A percentile compares a stretch with the other conserved stretches of the same genome.
phyloP scores from a whole-genome alignment of 1,140 invertebrate species.

The Pseudachorutes palmiensis region DNA sequence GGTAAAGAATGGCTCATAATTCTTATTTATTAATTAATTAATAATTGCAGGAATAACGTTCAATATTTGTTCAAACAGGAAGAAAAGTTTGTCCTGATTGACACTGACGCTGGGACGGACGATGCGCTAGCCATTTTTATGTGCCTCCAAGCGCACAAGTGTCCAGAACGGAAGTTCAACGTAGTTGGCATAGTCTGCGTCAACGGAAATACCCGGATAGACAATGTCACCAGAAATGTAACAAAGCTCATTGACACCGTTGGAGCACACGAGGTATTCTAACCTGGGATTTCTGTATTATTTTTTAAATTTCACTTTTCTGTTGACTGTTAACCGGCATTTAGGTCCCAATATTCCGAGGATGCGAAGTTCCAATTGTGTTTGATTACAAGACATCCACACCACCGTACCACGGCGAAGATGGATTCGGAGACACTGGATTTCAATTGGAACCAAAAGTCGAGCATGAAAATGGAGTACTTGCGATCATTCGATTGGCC shows the following conservation, averaged over 20 bases:
- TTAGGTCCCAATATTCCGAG: constrained; percentile 58
- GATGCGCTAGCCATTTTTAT: constrained; percentile 57
- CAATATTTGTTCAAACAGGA: too few relatives aligned
- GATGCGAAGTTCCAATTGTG: constrained; percentile 49
- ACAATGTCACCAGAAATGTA: constrained; percentile 54
- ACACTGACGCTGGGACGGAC: constrained; percentile 57
- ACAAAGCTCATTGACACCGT: constrained; percentile 49
- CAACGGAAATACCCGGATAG: constrained; percentile 54
- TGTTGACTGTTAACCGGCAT: constrained; percentile 8
- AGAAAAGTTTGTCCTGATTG: constrained; percentile 49
- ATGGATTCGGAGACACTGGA: constrained; percentile 57
- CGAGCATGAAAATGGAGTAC: constrained; percentile 43
- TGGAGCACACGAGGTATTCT: constrained; percentile 46
- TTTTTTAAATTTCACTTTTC: background rate
- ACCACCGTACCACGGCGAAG: constrained; percentile 49
- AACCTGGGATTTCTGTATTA: background rate
- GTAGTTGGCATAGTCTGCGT: constrained; percentile 56
- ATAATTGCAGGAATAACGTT: too few relatives aligned
- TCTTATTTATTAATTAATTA: too few relatives aligned
- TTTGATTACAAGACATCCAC: constrained; percentile 28
- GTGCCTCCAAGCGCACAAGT: constrained; percentile 49
- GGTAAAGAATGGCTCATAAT: too few relatives aligned
- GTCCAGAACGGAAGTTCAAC: constrained; percentile 39
- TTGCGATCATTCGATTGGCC: constrained; percentile 47
- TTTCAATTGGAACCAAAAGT: constrained; percentile 31